Conservation (phyloP, 2,888 invertebrate species). For the Pristionchus arcanus region DNA sequence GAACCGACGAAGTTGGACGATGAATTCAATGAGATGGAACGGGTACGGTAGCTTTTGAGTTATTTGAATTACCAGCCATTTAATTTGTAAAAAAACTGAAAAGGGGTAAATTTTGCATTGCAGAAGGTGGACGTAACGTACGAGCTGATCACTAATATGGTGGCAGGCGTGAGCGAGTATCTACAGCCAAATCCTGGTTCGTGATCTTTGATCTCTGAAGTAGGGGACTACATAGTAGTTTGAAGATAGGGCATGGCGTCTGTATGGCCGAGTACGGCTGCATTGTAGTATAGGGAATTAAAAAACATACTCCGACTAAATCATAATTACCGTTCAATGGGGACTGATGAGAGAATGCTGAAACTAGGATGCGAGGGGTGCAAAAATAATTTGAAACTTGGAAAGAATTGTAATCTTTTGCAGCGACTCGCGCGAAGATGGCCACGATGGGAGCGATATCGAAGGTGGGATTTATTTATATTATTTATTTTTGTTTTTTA, state of each 20-base stretch:
- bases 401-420: slow-evolving; percentile 34
- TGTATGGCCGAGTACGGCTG: too few species aligned
- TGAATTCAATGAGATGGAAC: slow-evolving; percentile 99
- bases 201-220: not conserved
- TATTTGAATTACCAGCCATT: not conserved
- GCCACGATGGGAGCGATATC: slow-evolving; percentile 85
- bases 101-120: slow-evolving; percentile 56
- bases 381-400: not conserved
- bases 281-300: too few species aligned
- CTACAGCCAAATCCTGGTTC: slow-evolving; percentile 96
- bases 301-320: too few species aligned
- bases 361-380: not conserved
- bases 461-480: slow-evolving; percentile 84
- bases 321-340: not conserved
- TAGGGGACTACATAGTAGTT: not conserved
- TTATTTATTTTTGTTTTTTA: slow-evolving; percentile 30
- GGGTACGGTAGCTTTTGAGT: slow-evolving; percentile 84
- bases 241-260: too few species aligned
- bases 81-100: not conserved
- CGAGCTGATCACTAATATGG: slow-evolving; percentile 96
- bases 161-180: slow-evolving; percentile 97
- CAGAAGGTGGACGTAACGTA: slow-evolving; percentile 98
- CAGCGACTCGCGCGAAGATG: slow-evolving; percentile 83
- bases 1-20: slow-evolving; percentile 99
- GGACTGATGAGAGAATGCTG: not conserved